Conservation (phyloP, 2,113 vertebrate species). For the Tetrax tetrax region DNA sequence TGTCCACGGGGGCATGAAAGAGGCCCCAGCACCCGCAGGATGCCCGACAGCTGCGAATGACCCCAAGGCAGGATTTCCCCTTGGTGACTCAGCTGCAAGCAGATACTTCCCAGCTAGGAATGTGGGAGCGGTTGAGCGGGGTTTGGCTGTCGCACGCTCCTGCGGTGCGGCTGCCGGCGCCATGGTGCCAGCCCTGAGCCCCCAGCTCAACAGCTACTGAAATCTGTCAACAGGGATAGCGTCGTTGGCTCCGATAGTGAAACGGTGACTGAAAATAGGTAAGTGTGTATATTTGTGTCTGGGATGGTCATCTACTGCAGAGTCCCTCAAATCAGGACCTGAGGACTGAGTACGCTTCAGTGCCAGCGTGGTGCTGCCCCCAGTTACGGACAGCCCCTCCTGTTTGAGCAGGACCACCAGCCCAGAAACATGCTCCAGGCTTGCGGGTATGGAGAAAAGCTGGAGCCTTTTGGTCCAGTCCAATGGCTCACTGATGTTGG, state of each 20-base stretch:
- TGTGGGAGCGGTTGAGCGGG: background rate
- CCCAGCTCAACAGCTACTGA: background rate
- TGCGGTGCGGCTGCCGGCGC: background rate
- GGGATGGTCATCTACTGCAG: background rate
- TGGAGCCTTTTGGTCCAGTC: background rate
- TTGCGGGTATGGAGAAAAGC: background rate
- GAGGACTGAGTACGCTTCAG: background rate
- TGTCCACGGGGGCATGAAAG: background rate
- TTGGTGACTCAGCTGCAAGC: background rate
- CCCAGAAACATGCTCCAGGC: background rate
- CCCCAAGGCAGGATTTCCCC: no score
- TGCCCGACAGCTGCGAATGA: background rate
- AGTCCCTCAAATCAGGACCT: background rate
- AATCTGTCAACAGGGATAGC: background rate
- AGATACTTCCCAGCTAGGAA: background rate
- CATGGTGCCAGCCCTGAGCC: fast-evolving
- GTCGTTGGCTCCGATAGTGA: background rate
- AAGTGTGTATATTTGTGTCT: background rate
- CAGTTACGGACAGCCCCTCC: background rate
- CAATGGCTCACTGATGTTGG: background rate
- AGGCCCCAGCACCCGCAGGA: background rate
- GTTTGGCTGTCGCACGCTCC: background rate
- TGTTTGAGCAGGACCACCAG: background rate
- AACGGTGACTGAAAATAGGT: background rate
- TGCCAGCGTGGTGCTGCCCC: background rate